A percentile compares a stretch with the other conserved stretches of the same genome.
Evolutionary conservation across 2,797 vertebrate genomes (phyloP).

Genomic region (Picus viridis): DNA sequence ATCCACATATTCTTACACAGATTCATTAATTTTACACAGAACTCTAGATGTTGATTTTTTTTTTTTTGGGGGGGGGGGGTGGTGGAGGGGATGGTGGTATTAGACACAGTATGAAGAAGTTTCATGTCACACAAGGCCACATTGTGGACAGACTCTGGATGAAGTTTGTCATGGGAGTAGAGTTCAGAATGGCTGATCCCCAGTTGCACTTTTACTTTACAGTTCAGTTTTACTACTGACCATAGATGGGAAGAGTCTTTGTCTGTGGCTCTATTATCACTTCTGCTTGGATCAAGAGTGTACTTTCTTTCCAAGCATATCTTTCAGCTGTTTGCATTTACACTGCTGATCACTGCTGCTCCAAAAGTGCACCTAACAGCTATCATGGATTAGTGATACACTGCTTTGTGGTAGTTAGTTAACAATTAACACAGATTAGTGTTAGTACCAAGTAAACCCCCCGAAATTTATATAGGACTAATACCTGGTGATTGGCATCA

Average conservation of each 20-base stretch:
- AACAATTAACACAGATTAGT: neutral
- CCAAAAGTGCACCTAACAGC: neutral
- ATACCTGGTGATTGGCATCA: accelerated
- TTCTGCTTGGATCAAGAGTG: neutral
- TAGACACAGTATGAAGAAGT: neutral
- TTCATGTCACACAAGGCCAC: neutral
- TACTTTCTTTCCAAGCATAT: neutral
- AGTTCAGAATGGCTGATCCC: neutral
- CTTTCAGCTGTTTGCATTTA: neutral
- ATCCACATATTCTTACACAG: neutral
- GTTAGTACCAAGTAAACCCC: neutral
- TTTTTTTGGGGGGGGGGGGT: neutral
- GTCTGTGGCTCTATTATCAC: neutral
- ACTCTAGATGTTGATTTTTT: neutral
- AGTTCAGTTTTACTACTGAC: neutral
- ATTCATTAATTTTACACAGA: neutral
- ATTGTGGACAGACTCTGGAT: neutral
- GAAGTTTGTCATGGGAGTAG: neutral
- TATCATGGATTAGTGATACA: neutral
- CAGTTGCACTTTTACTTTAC: neutral
- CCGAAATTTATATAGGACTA: neutral
- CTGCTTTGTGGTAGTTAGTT: too few species aligned
- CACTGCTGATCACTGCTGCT: neutral
- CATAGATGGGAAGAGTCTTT: neutral
- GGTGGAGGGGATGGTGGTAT: too few species aligned